Evolutionary conservation across 2,797 vertebrate genomes (phyloP), one percentile per base, ranked within the genome.

Genomic region (Pagetopsis macropterus): DNA sequence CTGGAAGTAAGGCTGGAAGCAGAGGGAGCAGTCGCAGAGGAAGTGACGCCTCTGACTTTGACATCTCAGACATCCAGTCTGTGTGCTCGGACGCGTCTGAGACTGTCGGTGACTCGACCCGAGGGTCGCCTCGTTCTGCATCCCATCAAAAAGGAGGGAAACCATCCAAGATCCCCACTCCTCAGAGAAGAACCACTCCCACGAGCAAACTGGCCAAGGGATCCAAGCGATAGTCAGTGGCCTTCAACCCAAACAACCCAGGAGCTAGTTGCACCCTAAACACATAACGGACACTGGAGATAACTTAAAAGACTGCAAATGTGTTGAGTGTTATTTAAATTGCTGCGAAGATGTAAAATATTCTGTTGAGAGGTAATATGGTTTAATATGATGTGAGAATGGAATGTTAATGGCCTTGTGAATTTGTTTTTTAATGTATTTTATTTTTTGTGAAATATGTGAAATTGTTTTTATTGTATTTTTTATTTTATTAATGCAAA

Each of bases 61-160:
- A 99, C 93, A 99, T 99, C 93, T 99, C 98, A 1, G 98, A 99
- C 90, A 99, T 99, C 91, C 97, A 97, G 88, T 99, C 98, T 0
- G 96, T 97, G 52, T 99, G 96, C 89, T 99, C 98, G 1, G 98
- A 99, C 9, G 70, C 89, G 86, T 96, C 95, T 1, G 98, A 99
- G 90, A 95, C 93, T 9, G 95, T 94, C 17, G 95, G 95, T 11
- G 95, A 96, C 58, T 85, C 95, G 1, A 85, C 91, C 69, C 95
- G 95, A 69, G 93, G 92, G 0, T 94, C 93, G 0, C 95, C 96
- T 5, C 96, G 97, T 82, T 94, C 96, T 9, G 90, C 93, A 31
- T 93, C 96, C 87, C 96, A 96, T 72, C 94, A 96, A 17, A 94
- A 93, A 12, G 92, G 95, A 72, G 94, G 94, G 46, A 99, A 97